Percentiles rank a stretch among this genome's conserved stretches.
Evolutionary conservation across 1,140 invertebrate species (phyloP).

Genomic region (Solen grandis): DNA sequence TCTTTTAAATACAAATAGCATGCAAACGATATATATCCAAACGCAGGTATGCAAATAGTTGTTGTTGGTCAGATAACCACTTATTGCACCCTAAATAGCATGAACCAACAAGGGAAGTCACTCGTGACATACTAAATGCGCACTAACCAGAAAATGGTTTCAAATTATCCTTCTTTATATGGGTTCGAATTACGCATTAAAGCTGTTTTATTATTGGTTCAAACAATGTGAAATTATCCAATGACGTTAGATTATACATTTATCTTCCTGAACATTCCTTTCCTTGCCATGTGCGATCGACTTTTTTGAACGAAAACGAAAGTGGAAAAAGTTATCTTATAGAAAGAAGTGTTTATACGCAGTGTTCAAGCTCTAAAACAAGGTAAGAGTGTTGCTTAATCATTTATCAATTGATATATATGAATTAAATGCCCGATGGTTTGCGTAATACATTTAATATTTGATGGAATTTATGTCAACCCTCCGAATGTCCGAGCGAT

Average conservation of each 20-base stretch:
- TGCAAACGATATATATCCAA: too few relatives aligned
- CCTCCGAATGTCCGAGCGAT: constrained; percentile 5
- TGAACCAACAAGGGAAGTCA: constrained; percentile 23
- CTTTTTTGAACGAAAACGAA: not conserved
- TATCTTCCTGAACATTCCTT: constrained; percentile 6
- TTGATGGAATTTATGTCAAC: not conserved
- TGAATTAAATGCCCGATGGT: constrained; percentile 4
- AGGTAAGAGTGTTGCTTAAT: constrained; percentile 6
- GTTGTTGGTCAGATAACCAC: too few relatives aligned
- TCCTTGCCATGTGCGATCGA: not conserved
- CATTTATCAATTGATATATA: constrained; percentile 12
- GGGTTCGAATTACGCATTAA: not conserved
- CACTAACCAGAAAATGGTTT: constrained; percentile 8
- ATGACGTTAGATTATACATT: not conserved
- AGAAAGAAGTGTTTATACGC: not conserved
- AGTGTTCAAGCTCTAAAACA: constrained; percentile 9
- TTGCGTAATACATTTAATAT: constrained; percentile 8
- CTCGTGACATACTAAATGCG: not conserved
- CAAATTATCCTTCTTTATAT: constrained; percentile 15
- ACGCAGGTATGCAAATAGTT: too few relatives aligned
- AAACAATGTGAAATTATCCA: constrained; percentile 20
- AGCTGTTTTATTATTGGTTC: constrained; percentile 13
- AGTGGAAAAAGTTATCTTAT: not conserved
- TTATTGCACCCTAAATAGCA: not conserved
- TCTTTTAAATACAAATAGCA: too few relatives aligned